Percentiles rank a stretch among this genome's conserved stretches.
These are phyloP conservation scores for Leptatherina wallacei DNA, from an alignment of 2,797 vertebrate genomes.

Conservation along the genomic window DNA sequence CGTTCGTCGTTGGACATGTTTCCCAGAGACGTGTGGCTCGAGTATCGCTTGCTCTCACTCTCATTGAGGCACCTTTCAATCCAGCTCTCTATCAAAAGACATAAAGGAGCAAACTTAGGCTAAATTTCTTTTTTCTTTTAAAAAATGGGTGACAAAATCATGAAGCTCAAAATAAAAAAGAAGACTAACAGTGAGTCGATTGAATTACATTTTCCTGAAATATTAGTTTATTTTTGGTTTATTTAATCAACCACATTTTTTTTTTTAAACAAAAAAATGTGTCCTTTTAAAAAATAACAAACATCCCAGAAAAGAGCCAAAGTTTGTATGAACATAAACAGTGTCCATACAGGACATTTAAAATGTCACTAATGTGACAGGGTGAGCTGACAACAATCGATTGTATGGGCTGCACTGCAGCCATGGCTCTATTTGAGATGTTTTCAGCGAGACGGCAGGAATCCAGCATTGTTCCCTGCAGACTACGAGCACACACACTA, in stretches of 20 bases:
- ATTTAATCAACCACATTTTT: not conserved
- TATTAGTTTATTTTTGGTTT: not conserved
- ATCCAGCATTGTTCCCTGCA: slow-evolving; percentile 83
- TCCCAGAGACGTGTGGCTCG: slow-evolving; percentile 96
- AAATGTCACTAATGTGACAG: slow-evolving; percentile 74
- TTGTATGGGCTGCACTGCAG: slow-evolving; percentile 74
- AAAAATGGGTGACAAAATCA: not conserved
- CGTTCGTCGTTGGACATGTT: slow-evolving; percentile 98
- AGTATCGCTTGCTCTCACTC: slow-evolving; percentile 97
- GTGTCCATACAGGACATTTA: slow-evolving; percentile 56
- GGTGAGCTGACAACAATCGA: slow-evolving; percentile 74
- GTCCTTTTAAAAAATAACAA: slow-evolving; percentile 18
- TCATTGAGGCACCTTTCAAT: slow-evolving; percentile 99
- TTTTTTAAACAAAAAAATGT: not conserved
- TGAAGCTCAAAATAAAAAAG: not conserved
- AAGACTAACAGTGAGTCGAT: not conserved
- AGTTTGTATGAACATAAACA: slow-evolving; percentile 60
- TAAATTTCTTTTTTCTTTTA: not conserved
- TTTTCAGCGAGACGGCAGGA: slow-evolving; percentile 86
- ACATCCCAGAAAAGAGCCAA: slow-evolving; percentile 38
- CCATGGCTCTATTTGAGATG: slow-evolving; percentile 82
- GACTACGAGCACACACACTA: slow-evolving; percentile 72
- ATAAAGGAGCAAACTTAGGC: slow-evolving; percentile 21
- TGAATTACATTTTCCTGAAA: slow-evolving; percentile 1
- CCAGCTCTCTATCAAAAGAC: slow-evolving; percentile 92